These are phyloP conservation scores for Tragelaphus oryx DNA, from an alignment of 2,797 vertebrate species.

Conservation along the genomic window DNA sequence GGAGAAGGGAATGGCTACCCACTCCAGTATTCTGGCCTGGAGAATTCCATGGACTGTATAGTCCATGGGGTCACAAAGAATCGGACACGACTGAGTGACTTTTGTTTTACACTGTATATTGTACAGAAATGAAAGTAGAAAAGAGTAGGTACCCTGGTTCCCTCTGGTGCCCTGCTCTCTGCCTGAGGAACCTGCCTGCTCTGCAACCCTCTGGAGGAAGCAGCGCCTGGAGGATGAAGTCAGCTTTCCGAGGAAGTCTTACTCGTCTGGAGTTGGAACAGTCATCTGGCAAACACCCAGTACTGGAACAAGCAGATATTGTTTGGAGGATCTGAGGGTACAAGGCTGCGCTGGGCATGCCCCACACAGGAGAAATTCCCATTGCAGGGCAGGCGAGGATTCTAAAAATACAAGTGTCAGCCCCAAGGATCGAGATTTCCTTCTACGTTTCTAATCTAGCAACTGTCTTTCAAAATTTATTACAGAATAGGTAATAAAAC, in stretches of 20 bases:
- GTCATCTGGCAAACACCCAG: not conserved
- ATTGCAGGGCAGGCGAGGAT: not conserved
- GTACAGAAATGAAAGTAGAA: not conserved
- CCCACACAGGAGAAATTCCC: not conserved
- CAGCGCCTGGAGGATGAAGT: not conserved
- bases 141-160: not conserved
- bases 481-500: not conserved
- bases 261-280: conserved; percentile 23
- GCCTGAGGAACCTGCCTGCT: not conserved
- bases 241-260: conserved; percentile 51
- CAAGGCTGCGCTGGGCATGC: not conserved
- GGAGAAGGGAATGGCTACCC: not conserved
- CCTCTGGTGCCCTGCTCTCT: not conserved
- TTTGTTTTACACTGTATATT: not conserved
- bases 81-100: not conserved
- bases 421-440: too few relatives aligned
- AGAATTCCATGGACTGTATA: not conserved
- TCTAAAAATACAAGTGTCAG: not conserved
- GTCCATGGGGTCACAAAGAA: not conserved
- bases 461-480: not conserved
- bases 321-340: not conserved
- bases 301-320: not conserved
- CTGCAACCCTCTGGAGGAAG: not conserved
- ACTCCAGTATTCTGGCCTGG: not conserved
- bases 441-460: not conserved